Evolutionary conservation across 1,140 invertebrate species (phyloP).

Genomic region (Calliphora vicina): DNA sequence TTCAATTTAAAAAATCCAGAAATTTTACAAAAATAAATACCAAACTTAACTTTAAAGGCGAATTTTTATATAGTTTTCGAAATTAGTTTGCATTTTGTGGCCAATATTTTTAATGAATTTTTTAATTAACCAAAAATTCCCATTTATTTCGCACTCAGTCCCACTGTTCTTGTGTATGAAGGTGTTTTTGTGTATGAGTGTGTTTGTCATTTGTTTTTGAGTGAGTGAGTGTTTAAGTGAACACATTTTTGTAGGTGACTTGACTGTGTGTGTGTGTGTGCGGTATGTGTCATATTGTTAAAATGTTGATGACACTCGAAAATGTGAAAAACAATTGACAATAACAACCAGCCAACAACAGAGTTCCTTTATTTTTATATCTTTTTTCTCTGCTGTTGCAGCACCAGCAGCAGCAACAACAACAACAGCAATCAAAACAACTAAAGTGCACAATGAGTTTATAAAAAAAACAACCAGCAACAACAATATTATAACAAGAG

Average conservation of each 20-base stretch:
- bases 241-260: background rate
- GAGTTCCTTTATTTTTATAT: background rate
- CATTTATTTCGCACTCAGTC: too few species aligned
- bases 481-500: too few species aligned
- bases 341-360: constrained; percentile 5
- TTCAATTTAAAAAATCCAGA: too few species aligned
- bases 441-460: constrained; percentile 18
- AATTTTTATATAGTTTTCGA: too few species aligned
- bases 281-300: constrained; percentile 29
- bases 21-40: too few species aligned
- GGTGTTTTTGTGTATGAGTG: background rate
- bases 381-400: background rate
- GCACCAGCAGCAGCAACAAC: background rate
- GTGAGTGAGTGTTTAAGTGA: constrained; percentile 7
- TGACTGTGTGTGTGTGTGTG: background rate
- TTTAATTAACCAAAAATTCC: too few species aligned
- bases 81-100: too few species aligned
- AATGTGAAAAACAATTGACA: constrained; percentile 34
- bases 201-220: background rate
- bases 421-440: background rate
- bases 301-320: constrained; percentile 34
- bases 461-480: background rate
- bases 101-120: too few species aligned
- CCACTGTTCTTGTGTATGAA: background rate
- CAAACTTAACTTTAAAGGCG: too few species aligned